Base-by-base conservation (phyloP, 1,140 invertebrate species). In the Macrocentrus cingulum region DNA sequence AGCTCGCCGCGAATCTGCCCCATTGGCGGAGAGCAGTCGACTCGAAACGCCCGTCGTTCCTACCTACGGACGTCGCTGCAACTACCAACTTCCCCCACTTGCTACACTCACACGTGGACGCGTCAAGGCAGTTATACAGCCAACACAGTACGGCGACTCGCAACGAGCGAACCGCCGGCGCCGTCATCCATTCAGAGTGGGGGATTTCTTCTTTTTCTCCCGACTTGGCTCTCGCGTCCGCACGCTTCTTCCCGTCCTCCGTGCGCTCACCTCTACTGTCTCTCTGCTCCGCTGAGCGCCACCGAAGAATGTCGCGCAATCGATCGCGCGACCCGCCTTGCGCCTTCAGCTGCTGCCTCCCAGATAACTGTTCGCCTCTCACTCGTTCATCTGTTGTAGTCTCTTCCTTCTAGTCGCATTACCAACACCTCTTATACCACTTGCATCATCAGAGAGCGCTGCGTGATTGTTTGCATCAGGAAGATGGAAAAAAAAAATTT, bases 131-230 rank as follows among this genome's bases (percentile, higher is more conserved):
- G 50, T 51, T 51, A 71, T 68, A 71, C 68, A 74, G 62, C 66
- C 57, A 58, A 48, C 70, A 75, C 71, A 72, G 72, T 75, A 72
- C 71, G 49, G 49, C 56, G 65, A 72, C 69, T 74, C 66, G 51
- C 32, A 51, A 55, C 39, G 69, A 70, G 68, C 66, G 65, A 66
- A 72, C 63, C n/a, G n/a, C n/a, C 65, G 61, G 52, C 51, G 44
- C 32, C 49, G 49, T 19, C n/a, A 45, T 48, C 15, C 36, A 46
- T 53, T 22, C 41, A 20, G 32, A 16, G 36, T 36, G 72, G 72
- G 63, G 70, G 70, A 67, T 76, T 76, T 76, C 71, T 74, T 74
- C 72, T 76, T 76, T 76, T 76, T 73, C 67, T 48, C 51, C 50
- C 51, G 45, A 4, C 41, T 34, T 42, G 46, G 56, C 58, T 61